A percentile compares a stretch with the other conserved stretches of the same genome.
These are phyloP conservation scores for Carassius carassius DNA, from an alignment of 2,113 vertebrate species.

Conservation along the genomic window DNA sequence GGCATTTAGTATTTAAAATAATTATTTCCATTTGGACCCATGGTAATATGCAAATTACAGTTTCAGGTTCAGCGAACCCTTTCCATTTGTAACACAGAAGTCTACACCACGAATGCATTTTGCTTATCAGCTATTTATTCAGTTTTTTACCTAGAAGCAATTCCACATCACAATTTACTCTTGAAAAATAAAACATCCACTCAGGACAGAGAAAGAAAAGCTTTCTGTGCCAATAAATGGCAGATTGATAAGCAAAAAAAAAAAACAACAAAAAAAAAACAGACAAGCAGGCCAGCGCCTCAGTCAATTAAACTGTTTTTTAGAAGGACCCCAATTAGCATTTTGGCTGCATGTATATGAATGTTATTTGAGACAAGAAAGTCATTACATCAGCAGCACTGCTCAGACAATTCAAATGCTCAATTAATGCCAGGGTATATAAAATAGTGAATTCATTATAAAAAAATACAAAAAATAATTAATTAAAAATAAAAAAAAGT, in stretches of 20 bases:
- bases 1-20: slow-evolving; percentile 41
- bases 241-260: slow-evolving; percentile 33
- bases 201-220: slow-evolving; percentile 30
- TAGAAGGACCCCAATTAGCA: slow-evolving; percentile 32
- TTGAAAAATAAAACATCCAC: slow-evolving; percentile 32
- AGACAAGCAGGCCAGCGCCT: slow-evolving; percentile 11
- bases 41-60: slow-evolving; percentile 48
- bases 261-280: slow-evolving; percentile 44
- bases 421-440: slow-evolving; percentile 15
- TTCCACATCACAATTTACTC: slow-evolving; percentile 26
- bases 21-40: slow-evolving; percentile 43
- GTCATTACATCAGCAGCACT: slow-evolving; percentile 1
- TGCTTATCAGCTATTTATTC: slow-evolving; percentile 47
- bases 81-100: slow-evolving; percentile 41
- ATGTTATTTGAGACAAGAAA: slow-evolving; percentile 23
- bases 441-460: slow-evolving; percentile 12
- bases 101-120: slow-evolving; percentile 18
- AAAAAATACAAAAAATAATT: too few relatives aligned
- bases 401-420: slow-evolving; percentile 25
- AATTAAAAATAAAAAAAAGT: not conserved
- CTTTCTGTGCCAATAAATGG: slow-evolving; percentile 27
- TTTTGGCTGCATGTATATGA: slow-evolving; percentile 20
- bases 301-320: slow-evolving; percentile 38
- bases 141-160: slow-evolving; percentile 30
- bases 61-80: slow-evolving; percentile 45